A percentile compares a stretch with the other conserved stretches of the same genome.
Conservation (phyloP, 1,140 invertebrate species). For the Conopomorpha cramerella region DNA sequence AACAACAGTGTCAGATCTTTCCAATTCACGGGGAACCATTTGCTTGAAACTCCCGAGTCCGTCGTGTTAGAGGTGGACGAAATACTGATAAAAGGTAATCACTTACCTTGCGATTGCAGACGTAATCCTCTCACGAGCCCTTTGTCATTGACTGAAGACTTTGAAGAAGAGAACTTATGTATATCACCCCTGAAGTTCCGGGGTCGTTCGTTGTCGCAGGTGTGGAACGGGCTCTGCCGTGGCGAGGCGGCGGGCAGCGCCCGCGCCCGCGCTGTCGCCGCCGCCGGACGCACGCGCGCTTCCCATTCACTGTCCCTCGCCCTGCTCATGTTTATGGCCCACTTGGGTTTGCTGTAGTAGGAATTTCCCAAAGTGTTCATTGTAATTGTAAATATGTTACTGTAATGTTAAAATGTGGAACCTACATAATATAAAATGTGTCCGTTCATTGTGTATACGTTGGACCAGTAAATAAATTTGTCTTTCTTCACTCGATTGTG, state of each 20-base stretch:
- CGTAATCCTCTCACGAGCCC: slow-evolving; percentile 75
- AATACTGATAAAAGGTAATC: slow-evolving; percentile 73
- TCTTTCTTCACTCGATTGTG: too few species aligned
- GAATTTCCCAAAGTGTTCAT: slow-evolving; percentile 48
- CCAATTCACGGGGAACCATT: slow-evolving; percentile 79
- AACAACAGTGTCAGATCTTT: slow-evolving; percentile 71
- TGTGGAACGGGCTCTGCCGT: slow-evolving; percentile 67
- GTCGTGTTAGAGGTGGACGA: slow-evolving; percentile 71
- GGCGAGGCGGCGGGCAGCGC: slow-evolving; percentile 40
- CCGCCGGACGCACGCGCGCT: slow-evolving; percentile 24
- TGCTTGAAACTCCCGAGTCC: slow-evolving; percentile 70
- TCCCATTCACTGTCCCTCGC: slow-evolving; percentile 21
- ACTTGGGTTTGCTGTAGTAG: too few species aligned
- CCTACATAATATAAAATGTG: slow-evolving; percentile 55
- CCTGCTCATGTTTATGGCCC: slow-evolving; percentile 31
- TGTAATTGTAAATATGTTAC: slow-evolving; percentile 55
- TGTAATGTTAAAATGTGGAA: slow-evolving; percentile 45
- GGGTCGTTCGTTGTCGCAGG: slow-evolving; percentile 70
- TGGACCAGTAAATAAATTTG: slow-evolving; percentile 56
- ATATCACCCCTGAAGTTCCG: slow-evolving; percentile 83
- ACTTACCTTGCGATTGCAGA: slow-evolving; percentile 84
- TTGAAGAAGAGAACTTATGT: slow-evolving; percentile 78
- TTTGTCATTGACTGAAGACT: slow-evolving; percentile 71
- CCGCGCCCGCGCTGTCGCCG: slow-evolving; percentile 23
- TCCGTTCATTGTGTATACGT: slow-evolving; percentile 57